phyloP scores from a whole-genome alignment of 2,888 invertebrate species.

The Idaea biselata region DNA sequence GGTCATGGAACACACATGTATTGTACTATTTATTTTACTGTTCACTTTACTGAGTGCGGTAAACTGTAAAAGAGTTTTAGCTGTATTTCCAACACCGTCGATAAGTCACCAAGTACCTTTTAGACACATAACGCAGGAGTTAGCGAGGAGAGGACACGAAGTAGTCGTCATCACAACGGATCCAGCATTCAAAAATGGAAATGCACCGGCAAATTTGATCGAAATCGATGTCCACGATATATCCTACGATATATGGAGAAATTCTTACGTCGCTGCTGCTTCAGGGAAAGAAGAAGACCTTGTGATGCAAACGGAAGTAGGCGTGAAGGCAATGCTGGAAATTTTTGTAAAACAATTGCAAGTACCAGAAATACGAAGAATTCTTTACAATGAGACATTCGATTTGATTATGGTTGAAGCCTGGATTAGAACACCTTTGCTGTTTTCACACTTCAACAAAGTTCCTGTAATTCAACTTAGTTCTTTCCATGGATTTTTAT shows the following conservation, averaged over 20 bases:
- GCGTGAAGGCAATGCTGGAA: not conserved
- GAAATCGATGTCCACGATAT: conserved; percentile 50
- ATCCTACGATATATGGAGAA: conserved; percentile 42
- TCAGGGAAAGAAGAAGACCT: not conserved
- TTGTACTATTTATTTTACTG: not conserved
- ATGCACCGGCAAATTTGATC: conserved; percentile 42
- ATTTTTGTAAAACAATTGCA: conserved; percentile 19
- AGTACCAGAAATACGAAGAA: conserved; percentile 19
- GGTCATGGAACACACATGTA: not conserved
- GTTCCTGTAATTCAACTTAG: conserved; percentile 1
- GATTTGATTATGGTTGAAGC: not conserved
- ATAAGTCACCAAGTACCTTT: conserved; percentile 34
- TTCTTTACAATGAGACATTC: conserved; percentile 14
- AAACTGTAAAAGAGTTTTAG: conserved; percentile 26
- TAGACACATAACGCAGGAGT: conserved; percentile 46
- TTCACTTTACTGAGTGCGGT: not conserved
- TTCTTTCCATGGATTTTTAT: not conserved
- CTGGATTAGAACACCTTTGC: not conserved
- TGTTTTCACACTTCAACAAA: not conserved
- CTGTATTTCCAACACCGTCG: conserved; percentile 25
- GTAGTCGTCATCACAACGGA: conserved; percentile 52
- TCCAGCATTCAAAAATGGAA: conserved; percentile 44
- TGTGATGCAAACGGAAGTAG: not conserved
- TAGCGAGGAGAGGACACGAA: conserved; percentile 57
- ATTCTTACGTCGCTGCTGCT: not conserved